Base-by-base conservation (phyloP, 2,113 vertebrate species). In the Trichechus manatus region DNA sequence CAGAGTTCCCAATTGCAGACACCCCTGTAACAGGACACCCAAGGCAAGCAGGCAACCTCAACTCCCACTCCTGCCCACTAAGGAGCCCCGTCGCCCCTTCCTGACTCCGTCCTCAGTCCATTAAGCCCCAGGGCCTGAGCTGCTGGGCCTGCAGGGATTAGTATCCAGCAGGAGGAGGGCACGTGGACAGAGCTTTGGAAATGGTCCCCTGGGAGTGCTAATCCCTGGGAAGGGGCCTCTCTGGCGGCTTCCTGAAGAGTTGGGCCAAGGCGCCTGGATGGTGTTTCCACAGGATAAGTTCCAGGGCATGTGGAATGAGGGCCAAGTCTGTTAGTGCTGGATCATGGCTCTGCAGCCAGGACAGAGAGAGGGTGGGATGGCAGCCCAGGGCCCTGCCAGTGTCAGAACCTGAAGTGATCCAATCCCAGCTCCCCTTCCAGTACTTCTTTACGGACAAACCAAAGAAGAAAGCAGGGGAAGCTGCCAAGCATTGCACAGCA, bases 391-490 rank as follows among this genome's bases (percentile, higher is more conserved):
- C 27, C 74, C 8, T 25, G 36, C 25, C 36, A 70, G 83, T 13
- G 19, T 6, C 20, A 68, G 0, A 44, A 39, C 8, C 13, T 1
- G 0, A 11, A 1, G n/a, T 5, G n/a, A 33, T 31, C 39, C 19
- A 3, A 7, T 9, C 1, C 0, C 0, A 36, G n/a, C 31, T 82
- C 63, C 75, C 36, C 53, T 50, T 13, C 56, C 33, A 27, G 42
- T 0, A 6, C 70, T 9, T 1, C 4, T 82, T 42, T 61, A 2
- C 7, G 13, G 50, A 20, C n/a, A 27, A 11, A 4, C 10, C 6
- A 9, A 36, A 64, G 0, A 17, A 3, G 14, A 11, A 31, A 25
- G 31, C 17, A 44, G 1, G 31, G 17, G n/a, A 72, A 15, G 39
- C 36, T 9, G 29, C n/a, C 64, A 6, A 5, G 61, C 27, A 33